phyloP scores from a whole-genome alignment of 1,140 invertebrate species.

The Thaumatotibia leucotreta region DNA sequence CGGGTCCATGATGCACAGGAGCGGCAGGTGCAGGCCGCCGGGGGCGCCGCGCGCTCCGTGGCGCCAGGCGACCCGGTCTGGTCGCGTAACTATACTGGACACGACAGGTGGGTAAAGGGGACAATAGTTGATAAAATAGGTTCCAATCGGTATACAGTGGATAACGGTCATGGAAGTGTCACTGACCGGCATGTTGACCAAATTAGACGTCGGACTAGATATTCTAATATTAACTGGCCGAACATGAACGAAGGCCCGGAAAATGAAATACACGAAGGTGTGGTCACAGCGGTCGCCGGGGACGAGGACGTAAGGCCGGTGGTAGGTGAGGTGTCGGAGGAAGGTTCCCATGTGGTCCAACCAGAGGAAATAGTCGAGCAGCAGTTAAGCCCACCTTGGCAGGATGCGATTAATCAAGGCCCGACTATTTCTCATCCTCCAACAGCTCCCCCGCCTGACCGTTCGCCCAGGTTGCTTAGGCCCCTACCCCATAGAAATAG shows the following conservation, averaged over 20 bases:
- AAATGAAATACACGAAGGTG: constrained; percentile 12
- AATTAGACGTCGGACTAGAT: neutral
- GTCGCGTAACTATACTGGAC: neutral
- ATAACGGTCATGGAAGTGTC: neutral
- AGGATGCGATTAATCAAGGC: too few relatives aligned
- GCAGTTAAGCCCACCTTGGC: too few relatives aligned
- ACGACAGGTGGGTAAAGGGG: constrained; percentile 9
- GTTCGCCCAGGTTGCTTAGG: too few relatives aligned
- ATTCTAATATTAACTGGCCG: neutral
- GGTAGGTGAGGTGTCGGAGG: too few relatives aligned
- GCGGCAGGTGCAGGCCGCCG: neutral
- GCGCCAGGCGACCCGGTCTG: constrained; percentile 1
- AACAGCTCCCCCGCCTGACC: too few relatives aligned
- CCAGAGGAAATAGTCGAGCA: too few relatives aligned
- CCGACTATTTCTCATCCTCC: too few relatives aligned
- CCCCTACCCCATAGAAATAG: too few relatives aligned
- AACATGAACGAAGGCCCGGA: neutral
- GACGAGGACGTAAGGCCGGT: neutral
- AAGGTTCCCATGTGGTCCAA: too few relatives aligned
- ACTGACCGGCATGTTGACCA: constrained; percentile 8
- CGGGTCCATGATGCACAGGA: neutral
- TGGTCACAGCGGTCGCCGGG: neutral
- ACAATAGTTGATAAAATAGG: neutral
- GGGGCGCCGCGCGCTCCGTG: neutral
- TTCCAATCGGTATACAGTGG: neutral